Base-by-base conservation (phyloP, 1,140 invertebrate genomes). In the Diorhabda carinulata region DNA sequence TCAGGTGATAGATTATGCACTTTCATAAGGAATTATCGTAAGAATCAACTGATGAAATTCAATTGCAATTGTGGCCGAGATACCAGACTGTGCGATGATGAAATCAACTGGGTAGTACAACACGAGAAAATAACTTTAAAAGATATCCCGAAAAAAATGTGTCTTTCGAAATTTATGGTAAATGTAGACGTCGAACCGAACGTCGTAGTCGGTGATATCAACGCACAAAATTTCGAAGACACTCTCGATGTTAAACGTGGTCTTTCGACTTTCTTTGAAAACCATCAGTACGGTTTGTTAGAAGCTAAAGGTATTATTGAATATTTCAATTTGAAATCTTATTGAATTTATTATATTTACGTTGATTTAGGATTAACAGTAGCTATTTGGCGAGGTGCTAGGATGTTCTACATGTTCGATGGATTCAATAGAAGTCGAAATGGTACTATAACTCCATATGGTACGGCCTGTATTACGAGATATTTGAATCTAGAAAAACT, bases 351-450 rank as follows among this genome's bases (percentile, higher is more conserved):
- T 42, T 10, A 43, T 61, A 52, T 62, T 57, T 41, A 57, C 9
- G 6, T 41, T 52, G 4, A 61, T 61, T 43, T 25, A 74, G 73
- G 67, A 57, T 25, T 74, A 4, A 59, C 80, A 66, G 81, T 84
- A 0, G 83, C 75, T 0, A 70, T 86, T 0, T 86, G 83, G 83
- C 76, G 75, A 43, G 78, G 71, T 0, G 77, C 78, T 42, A 81
- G 79, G 9, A 77, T 78, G n/a, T 82, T 73, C 43, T 81, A 81
- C 43, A 76, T 86, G 76, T 85, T 83, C 78, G 84, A 86, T 70
- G 81, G 84, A 2, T 80, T 84, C 69, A 77, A 81, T 0, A 78
- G 81, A 7, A 83, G 84, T 0, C 84, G 84, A 3, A 66, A 72
- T 1, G 84, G 84, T 0, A 47, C 70, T 0, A 68, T 71, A 9